These are phyloP conservation scores for Drosophila anomelani DNA, from an alignment of 2,888 invertebrate species.

Conservation along the genomic window DNA sequence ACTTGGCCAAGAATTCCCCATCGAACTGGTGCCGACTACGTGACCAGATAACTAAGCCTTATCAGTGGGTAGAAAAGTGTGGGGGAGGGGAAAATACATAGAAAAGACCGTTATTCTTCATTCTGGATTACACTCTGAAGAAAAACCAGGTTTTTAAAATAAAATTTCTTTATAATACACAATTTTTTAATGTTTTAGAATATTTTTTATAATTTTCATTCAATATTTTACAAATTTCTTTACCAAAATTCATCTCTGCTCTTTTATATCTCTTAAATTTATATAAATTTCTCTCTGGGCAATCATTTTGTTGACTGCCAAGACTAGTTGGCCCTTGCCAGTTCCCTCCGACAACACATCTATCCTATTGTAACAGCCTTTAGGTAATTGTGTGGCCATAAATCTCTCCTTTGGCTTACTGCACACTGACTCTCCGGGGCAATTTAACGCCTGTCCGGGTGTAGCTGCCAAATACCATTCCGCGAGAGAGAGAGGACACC, in stretches of 20 bases:
- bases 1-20: constrained; percentile 16
- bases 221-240: no score
- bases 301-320: constrained; percentile 21
- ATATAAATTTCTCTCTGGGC: neutral
- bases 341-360: constrained; percentile 10
- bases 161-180: no score
- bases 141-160: neutral
- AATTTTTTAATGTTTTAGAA: no score
- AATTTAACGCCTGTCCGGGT: constrained; percentile 53
- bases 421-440: constrained; percentile 30
- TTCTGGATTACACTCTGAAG: neutral
- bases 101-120: constrained; percentile 29
- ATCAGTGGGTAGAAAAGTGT: neutral
- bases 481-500: constrained; percentile 44
- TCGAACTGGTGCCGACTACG: constrained; percentile 53
- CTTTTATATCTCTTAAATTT: neutral
- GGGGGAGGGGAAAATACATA: neutral
- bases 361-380: constrained; percentile 34
- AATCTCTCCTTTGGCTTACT: constrained; percentile 62
- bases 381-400: constrained; percentile 68
- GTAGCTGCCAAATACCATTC: constrained; percentile 36
- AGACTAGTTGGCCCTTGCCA: constrained; percentile 18
- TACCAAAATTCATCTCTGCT: no score
- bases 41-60: constrained; percentile 68
- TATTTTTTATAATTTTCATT: no score